A percentile compares a stretch with the other conserved stretches of the same genome.
Evolutionary conservation across 2,797 vertebrate genomes (phyloP).

Genomic region (Micrastur ruficollis): DNA sequence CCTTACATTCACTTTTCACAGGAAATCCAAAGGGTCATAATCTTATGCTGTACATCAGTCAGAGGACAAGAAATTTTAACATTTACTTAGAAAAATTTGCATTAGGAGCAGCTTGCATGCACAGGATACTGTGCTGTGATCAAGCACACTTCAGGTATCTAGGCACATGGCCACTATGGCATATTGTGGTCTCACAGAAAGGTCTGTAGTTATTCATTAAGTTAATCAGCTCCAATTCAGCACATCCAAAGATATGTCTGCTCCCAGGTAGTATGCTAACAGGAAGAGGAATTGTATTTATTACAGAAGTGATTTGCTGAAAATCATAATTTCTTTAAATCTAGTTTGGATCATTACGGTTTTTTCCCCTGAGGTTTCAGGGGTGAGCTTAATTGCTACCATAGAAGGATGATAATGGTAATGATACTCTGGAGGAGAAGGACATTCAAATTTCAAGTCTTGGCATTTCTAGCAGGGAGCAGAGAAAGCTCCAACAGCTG

Average conservation of each 20-base stretch:
- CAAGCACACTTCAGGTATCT: background rate
- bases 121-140: background rate
- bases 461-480: background rate
- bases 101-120: background rate
- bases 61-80: background rate
- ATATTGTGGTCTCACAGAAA: background rate
- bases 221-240: background rate
- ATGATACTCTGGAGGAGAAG: background rate
- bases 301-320: background rate
- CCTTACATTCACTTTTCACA: background rate
- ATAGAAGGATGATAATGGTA: background rate
- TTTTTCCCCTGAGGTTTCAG: background rate
- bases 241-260: background rate
- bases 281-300: background rate
- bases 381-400: background rate
- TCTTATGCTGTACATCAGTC: background rate
- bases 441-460: background rate
- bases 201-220: background rate
- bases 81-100: background rate
- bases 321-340: background rate
- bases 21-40: background rate
- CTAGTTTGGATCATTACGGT: background rate
- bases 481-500: constrained; percentile 42
- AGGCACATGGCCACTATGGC: background rate
- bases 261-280: background rate